These are phyloP conservation scores for Capromys pilorides DNA, from an alignment of 2,797 vertebrate species.

Conservation along the genomic window DNA sequence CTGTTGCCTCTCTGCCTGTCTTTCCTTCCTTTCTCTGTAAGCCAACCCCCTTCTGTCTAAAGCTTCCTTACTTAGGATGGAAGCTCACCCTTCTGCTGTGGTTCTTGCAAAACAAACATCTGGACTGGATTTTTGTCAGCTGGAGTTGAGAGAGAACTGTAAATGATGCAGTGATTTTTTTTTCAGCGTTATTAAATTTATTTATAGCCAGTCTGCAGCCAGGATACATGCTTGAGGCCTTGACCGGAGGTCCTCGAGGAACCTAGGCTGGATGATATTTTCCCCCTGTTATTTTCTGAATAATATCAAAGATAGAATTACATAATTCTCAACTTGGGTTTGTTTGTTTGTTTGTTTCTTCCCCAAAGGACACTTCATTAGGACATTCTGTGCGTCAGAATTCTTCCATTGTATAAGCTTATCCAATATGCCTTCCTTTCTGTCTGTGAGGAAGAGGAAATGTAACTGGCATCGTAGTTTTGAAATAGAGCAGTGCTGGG, in stretches of 20 bases:
- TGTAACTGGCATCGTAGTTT: constrained; percentile 38
- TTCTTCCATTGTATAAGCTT: constrained; percentile 64
- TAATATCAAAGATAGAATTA: constrained; percentile 65
- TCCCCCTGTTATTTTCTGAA: constrained; percentile 74
- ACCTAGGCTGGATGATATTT: constrained; percentile 47
- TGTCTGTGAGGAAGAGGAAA: constrained; percentile 54
- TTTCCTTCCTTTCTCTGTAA: constrained; percentile 70
- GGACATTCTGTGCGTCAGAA: constrained; percentile 64
- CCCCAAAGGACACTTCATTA: constrained; percentile 57
- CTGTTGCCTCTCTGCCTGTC: neutral
- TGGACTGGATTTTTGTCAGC: constrained; percentile 81
- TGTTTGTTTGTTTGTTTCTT: neutral
- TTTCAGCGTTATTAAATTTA: constrained; percentile 81
- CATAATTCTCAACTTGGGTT: constrained; percentile 61
- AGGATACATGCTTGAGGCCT: constrained; percentile 75
- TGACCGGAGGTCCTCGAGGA: constrained; percentile 76
- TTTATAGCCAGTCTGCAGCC: constrained; percentile 78
- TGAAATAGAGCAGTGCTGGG: constrained; percentile 24
- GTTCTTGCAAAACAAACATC: constrained; percentile 76
- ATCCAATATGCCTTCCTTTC: constrained; percentile 40
- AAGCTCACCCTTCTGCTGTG: constrained; percentile 67
- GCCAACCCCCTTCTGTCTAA: constrained; percentile 30
- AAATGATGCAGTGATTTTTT: constrained; percentile 76
- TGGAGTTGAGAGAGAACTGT: constrained; percentile 78
- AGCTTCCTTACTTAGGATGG: constrained; percentile 44